Conservation (phyloP, 2,888 invertebrate genomes). For the Acanthopleura granulata region DNA sequence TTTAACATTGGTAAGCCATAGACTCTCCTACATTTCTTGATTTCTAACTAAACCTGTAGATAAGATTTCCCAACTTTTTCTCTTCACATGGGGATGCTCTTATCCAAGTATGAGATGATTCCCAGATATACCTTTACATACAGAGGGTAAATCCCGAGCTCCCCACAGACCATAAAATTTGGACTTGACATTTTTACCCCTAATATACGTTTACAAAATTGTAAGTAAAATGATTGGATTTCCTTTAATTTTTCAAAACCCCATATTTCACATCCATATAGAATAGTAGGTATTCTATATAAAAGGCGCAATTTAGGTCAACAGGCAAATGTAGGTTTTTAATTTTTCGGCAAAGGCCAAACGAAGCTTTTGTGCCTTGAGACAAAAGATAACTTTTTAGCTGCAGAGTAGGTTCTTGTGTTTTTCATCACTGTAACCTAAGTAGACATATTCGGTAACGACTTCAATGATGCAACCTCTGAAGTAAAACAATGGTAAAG, state of each 20-base stretch:
- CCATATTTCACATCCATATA: constrained; percentile 10
- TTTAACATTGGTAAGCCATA: too few species aligned
- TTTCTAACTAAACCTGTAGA: too few species aligned
- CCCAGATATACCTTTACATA: background rate
- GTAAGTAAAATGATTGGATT: background rate
- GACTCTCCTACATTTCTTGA: too few species aligned
- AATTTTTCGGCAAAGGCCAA: background rate
- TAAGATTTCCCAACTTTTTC: background rate
- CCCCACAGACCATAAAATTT: background rate
- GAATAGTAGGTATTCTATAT: background rate
- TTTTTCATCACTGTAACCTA: constrained; percentile 25
- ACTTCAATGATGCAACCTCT: constrained; percentile 20
- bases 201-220: background rate
- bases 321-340: background rate
- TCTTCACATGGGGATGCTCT: background rate
- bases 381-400: background rate
- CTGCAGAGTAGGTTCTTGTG: constrained; percentile 23
- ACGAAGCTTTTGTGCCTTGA: background rate
- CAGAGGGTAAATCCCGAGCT: constrained; percentile 2
- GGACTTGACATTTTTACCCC: background rate
- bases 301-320: background rate
- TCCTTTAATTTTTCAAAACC: background rate
- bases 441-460: constrained; percentile 22
- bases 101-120: background rate
- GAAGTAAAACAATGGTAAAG: constrained; percentile 20